These are phyloP conservation scores for Athrips mouffetella DNA, from an alignment of 2,888 invertebrate genomes.

Conservation along the genomic window DNA sequence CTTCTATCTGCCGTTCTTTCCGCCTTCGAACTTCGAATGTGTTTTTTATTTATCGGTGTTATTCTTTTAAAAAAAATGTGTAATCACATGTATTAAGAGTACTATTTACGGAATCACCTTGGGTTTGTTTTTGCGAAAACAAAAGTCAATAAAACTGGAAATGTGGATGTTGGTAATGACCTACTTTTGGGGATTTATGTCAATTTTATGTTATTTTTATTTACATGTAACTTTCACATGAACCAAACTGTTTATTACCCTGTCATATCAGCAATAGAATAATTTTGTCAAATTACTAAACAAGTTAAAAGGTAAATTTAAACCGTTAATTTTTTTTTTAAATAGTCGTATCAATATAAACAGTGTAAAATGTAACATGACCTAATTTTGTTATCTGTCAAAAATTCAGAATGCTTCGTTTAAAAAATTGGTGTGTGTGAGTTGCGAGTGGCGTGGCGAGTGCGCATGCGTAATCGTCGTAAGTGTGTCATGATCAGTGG, in stretches of 20 bases:
- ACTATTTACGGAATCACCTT: conserved; percentile 3
- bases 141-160: not conserved
- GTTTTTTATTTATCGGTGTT: conserved; percentile 45
- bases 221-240: too few relatives aligned
- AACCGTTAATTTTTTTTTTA: not conserved
- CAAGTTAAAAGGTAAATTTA: too few relatives aligned
- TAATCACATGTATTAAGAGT: not conserved
- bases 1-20: conserved; percentile 73
- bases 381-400: conserved; percentile 11
- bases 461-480: conserved; percentile 62
- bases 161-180: conserved; percentile 1
- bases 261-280: too few relatives aligned
- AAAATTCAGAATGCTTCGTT: conserved; percentile 13
- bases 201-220: not conserved
- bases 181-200: not conserved
- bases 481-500: conserved; percentile 78
- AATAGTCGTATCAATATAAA: not conserved
- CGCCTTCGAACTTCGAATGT: conserved; percentile 73
- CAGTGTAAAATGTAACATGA: not conserved
- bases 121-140: not conserved
- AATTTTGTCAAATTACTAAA: too few relatives aligned
- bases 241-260: too few relatives aligned
- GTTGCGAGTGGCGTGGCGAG: not conserved
- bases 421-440: conserved; percentile 11
- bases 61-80: conserved; percentile 21